Conservation (phyloP, 2,888 invertebrate genomes). For the Nomada hirtipes region DNA sequence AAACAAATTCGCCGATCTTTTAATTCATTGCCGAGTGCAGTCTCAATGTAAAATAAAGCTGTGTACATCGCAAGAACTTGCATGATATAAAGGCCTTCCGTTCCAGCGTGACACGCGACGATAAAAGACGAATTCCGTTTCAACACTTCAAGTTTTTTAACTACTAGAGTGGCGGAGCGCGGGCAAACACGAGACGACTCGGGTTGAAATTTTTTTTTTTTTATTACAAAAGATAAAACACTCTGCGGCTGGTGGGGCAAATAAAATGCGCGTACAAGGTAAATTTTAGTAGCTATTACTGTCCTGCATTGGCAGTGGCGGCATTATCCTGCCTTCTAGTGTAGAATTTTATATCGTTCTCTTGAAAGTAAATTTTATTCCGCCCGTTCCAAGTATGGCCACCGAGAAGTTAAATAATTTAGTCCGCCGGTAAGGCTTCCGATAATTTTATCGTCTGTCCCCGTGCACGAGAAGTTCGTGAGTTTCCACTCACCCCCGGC, state of each 20-base stretch:
- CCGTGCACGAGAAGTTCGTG: neutral
- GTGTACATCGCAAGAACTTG: neutral
- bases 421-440: conserved; percentile 12
- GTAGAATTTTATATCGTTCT: conserved; percentile 14
- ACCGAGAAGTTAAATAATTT: conserved; percentile 27
- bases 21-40: too few species aligned
- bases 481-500: neutral
- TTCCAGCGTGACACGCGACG: conserved; percentile 24
- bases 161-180: neutral
- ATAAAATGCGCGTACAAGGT: conserved; percentile 26
- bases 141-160: neutral
- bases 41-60: neutral
- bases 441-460: conserved; percentile 35
- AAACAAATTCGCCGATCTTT: too few species aligned
- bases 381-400: neutral
- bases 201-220: conserved; percentile 16
- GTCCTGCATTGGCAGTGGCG: neutral
- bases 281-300: conserved; percentile 33
- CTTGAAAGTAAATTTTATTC: conserved; percentile 31
- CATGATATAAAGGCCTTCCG: neutral
- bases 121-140: conserved; percentile 10
- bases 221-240: conserved; percentile 17
- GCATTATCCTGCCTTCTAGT: conserved; percentile 36
- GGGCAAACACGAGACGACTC: neutral
- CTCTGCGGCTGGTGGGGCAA: neutral